phyloP scores from a whole-genome alignment of 2,888 invertebrate species.

The Brachyopa scutellaris region DNA sequence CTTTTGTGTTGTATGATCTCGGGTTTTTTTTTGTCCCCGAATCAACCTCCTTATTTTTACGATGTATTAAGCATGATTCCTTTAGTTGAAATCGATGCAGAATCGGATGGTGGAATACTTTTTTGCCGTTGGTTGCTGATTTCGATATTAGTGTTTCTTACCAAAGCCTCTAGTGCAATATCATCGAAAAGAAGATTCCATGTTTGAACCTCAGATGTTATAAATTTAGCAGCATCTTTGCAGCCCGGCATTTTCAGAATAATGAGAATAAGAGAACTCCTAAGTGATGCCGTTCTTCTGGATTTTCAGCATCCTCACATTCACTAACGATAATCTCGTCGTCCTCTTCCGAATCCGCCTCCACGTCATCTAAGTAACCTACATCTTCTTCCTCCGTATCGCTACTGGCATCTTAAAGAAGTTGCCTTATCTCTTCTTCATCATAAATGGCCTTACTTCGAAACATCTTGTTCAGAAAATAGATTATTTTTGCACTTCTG shows the following conservation, averaged over 20 bases:
- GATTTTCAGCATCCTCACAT: no score
- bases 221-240: constrained; percentile 14
- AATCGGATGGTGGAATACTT: constrained; percentile 9
- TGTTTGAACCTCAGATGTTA: constrained; percentile 14
- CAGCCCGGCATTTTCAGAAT: constrained; percentile 5
- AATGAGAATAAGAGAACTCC: constrained; percentile 18
- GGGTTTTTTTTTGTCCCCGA: constrained; percentile 14
- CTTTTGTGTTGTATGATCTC: constrained; percentile 31
- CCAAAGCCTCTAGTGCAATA: neutral
- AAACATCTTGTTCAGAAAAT: neutral
- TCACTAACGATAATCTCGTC: constrained; percentile 13
- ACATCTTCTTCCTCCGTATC: neutral
- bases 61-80: neutral
- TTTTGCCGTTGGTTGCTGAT: constrained; percentile 13
- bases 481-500: neutral
- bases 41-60: constrained; percentile 16
- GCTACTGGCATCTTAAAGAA: neutral
- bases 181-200: constrained; percentile 9
- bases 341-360: no score
- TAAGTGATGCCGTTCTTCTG: no score
- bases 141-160: constrained; percentile 5
- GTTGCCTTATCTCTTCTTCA: constrained; percentile 2
- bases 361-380: constrained; percentile 8
- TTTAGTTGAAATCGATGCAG: neutral
- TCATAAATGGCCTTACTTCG: neutral